Evolutionary conservation across 1,140 invertebrate species (phyloP).

Genomic region (Drosophila lini): DNA sequence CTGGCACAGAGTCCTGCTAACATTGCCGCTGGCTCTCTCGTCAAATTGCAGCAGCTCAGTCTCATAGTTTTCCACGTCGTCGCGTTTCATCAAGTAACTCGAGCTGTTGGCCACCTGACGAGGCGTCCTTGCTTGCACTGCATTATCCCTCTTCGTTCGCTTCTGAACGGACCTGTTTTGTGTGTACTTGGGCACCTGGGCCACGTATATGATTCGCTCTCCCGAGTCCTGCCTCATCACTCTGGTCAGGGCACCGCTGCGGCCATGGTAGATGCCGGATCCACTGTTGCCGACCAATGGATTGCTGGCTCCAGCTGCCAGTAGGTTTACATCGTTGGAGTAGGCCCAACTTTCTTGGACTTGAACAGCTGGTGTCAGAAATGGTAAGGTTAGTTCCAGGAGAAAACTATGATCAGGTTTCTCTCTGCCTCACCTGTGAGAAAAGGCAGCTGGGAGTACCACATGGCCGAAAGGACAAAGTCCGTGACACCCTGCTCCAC

Average conservation of each 20-base stretch:
- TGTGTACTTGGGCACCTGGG: constrained; percentile 52
- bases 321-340: constrained; percentile 85
- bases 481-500: constrained; percentile 86
- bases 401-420: not conserved
- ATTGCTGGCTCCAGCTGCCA: constrained; percentile 85
- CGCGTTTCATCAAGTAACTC: constrained; percentile 55
- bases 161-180: not conserved
- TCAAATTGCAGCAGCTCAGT: constrained; percentile 9
- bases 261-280: constrained; percentile 84
- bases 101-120: not conserved
- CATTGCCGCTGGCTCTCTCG: not conserved
- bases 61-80: constrained; percentile 59
- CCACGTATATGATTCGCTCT: constrained; percentile 52
- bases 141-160: not conserved
- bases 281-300: constrained; percentile 78
- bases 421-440: constrained; percentile 86
- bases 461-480: constrained; percentile 89
- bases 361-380: constrained; percentile 81
- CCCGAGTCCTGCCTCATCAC: constrained; percentile 50
- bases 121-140: not conserved
- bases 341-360: constrained; percentile 85
- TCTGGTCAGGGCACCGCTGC: constrained; percentile 42
- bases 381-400: not conserved
- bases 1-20: constrained; percentile 35
- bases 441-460: constrained; percentile 90